These are phyloP conservation scores for Acanthurus tractus DNA, from an alignment of 2,797 vertebrate species.

Conservation along the genomic window DNA sequence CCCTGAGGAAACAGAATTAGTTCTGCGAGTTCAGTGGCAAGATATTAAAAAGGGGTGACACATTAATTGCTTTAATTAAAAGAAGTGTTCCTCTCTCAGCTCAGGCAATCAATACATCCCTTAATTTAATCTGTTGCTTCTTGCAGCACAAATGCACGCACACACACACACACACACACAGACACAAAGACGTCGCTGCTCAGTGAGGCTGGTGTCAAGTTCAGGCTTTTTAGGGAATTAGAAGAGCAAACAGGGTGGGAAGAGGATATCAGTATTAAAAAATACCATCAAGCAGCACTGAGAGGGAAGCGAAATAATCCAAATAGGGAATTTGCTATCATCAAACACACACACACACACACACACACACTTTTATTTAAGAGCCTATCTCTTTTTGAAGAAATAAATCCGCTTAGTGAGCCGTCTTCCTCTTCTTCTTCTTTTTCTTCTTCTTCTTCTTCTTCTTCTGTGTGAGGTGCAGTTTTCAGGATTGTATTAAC, in stretches of 20 bases:
- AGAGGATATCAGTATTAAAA: conserved; percentile 77
- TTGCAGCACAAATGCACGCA: conserved; percentile 42
- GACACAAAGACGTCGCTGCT: conserved; percentile 29
- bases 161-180: conserved; percentile 20
- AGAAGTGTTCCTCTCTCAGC: conserved; percentile 53
- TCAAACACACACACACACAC: conserved; percentile 70
- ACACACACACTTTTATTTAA: conserved; percentile 73
- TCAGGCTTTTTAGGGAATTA: conserved; percentile 72
- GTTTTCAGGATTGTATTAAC: conserved; percentile 76
- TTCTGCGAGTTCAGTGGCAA: conserved; percentile 36
- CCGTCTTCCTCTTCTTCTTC: background rate
- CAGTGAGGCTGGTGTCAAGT: conserved; percentile 66
- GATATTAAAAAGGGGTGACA: conserved; percentile 41
- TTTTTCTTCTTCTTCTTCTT: conserved; percentile 40
- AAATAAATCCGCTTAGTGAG: conserved; percentile 84
- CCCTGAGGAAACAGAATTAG: conserved; percentile 29
- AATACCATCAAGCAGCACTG: conserved; percentile 71
- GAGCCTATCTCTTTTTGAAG: conserved; percentile 73
- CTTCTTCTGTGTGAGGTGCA: conserved; percentile 78
- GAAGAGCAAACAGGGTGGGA: conserved; percentile 63
- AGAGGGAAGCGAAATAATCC: conserved; percentile 77
- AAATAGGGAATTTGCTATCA: conserved; percentile 77
- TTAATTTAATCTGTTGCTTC: conserved; percentile 61
- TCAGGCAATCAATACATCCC: conserved; percentile 32
- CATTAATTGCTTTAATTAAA: conserved; percentile 61